Percentiles rank a stretch among this genome's conserved stretches.
phyloP scores from a whole-genome alignment of 2,888 invertebrate genomes.

The Metellina segmentata region DNA sequence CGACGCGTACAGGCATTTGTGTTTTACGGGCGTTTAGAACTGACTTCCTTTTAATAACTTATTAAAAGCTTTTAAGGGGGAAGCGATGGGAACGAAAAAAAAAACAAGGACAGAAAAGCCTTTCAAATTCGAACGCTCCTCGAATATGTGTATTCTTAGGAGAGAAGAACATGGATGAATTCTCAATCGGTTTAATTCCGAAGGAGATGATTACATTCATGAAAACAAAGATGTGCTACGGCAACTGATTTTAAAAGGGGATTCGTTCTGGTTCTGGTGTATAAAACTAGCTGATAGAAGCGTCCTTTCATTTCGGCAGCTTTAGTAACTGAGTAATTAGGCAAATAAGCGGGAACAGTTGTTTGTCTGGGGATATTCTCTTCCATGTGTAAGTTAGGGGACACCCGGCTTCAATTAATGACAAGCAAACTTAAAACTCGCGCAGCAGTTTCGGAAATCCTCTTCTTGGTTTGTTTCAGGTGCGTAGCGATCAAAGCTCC shows the following conservation, averaged over 20 bases:
- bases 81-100: constrained; percentile 32
- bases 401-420: constrained; percentile 59
- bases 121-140: constrained; percentile 43
- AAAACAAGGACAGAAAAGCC: constrained; percentile 12
- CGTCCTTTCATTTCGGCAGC: constrained; percentile 56
- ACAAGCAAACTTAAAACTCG: constrained; percentile 73
- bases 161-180: neutral
- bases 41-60: constrained; percentile 37
- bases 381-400: constrained; percentile 38
- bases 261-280: constrained; percentile 11
- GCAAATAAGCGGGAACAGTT: constrained; percentile 57
- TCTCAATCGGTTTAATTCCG: constrained; percentile 65
- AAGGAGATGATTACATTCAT: constrained; percentile 66
- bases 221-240: constrained; percentile 66
- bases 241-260: constrained; percentile 59
- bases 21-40: constrained; percentile 19
- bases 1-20: neutral
- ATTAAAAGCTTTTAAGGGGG: constrained; percentile 55
- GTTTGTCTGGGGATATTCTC: constrained; percentile 43
- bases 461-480: constrained; percentile 34
- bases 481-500: constrained; percentile 18
- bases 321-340: constrained; percentile 74
- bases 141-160: constrained; percentile 16
- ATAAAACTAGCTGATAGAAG: neutral
- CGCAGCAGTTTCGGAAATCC: constrained; percentile 62